Evolutionary conservation across 2,888 invertebrate species (phyloP), one percentile per base, ranked within the genome.

Genomic region (Dastarcus helophoroides): DNA sequence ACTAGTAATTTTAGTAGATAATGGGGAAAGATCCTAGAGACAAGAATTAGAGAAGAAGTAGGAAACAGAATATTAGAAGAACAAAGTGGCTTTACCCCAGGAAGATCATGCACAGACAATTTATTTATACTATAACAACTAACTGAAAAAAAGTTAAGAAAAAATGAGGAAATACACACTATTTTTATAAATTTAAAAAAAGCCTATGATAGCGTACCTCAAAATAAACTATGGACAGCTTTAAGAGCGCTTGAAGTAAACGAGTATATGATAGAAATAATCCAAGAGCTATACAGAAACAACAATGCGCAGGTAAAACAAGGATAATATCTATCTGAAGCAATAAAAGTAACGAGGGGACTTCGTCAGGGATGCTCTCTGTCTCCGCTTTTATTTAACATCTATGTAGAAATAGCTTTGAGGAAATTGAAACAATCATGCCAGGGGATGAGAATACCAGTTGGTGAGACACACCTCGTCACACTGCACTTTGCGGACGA

Each of bases 101-200:
- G 19, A 17, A 14, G 19, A 6, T 28, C 28, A 21, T 29, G 29
- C 17, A 6, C 17, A 6, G 21, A 29, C n/a, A 21, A 29, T 10
- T 17, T n/a, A n/a, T n/a, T n/a, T 22, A 12, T 29, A 9, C 22
- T 29, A 10, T 13, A 27, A 27, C 9, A 27, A 17, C 27, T 27
- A 19, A 13, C 27, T 19, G 27, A 27, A n/a, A 26, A 26, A 14
- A 27, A 4, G 13, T 19, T 17, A 25, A 11, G 7, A 8, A 16
- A 16, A 8, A 19, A 6, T 17, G 27, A 27, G 19, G 17, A 27
- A 19, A 4, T 27, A 8, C 27, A 27, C 3, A 27, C 19, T 3
- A 9, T 3, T 11, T 19, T 28, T 9, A 12, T 19, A 28, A 22
- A 26, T 26, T 8, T 26, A 8, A 11, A 26, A 14, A 14, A 12